Evolutionary conservation across 2,113 vertebrate genomes (phyloP), one percentile per base, ranked within the genome.

Genomic region (Heterochromis multidens): DNA sequence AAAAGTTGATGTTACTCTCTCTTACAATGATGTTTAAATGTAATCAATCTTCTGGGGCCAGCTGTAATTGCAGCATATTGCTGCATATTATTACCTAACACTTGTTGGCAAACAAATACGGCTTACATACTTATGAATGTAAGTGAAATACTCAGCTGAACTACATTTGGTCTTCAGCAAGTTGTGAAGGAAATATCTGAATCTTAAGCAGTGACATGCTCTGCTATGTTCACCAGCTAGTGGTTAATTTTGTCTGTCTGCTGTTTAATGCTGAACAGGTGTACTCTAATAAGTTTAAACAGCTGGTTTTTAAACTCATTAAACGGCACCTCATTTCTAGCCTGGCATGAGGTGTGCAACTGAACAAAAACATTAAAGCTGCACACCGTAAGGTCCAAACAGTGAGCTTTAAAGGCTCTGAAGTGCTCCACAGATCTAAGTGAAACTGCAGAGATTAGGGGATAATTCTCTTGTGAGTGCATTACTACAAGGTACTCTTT

Each of bases 291-390:
- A 16, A 46, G 12, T 21, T 46, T 46, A 46, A 49, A 49, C 67
- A 72, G 1, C 0, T 29, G 62, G 33, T 0, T 37, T 40, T 65
- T 65, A 40, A 65, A 40, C 37, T 40, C 0, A 65, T 65, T 23
- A 65, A 65, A 65, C 12, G 14, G 21, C 33, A 65, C 37, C 12
- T 9, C 21, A 65, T 65, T 65, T 65, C 35, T 65, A 23, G 33
- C 40, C 25, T 21, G 43, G 67, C 40, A 72, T 29, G 16, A 49
- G 40, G 27, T 61, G 25, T 79, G 19, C 40, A 61, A 25, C 35
- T 33, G 9, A 60, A 16, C 52, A 21, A 56, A 21, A 56, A 21
- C 67, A 52, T 0, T n/a, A 74, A 52, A 52, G 43, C 43, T 74
- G 46, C 46, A 31, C 21, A n/a, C 67, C 0, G 0, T 77, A 40